phyloP scores from a whole-genome alignment of 2,888 invertebrate genomes.

The Charanyca ferruginea region DNA sequence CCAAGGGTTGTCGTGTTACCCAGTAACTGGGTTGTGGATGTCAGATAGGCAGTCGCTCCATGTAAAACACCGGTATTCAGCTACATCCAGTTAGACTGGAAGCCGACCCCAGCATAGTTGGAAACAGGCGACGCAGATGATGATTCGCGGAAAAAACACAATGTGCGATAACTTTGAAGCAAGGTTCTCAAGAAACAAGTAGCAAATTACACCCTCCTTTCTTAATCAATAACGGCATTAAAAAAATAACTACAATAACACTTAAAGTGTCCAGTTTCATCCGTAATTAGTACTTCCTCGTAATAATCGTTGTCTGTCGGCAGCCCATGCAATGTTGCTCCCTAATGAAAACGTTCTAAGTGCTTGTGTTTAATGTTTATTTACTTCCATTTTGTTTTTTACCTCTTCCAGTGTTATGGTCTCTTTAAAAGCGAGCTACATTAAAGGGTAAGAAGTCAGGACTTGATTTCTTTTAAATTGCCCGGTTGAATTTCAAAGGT shows the following conservation, averaged over 20 bases:
- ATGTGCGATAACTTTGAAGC: background rate
- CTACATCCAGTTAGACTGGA: too few relatives aligned
- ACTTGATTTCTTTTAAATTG: constrained; percentile 77
- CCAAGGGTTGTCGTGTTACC: too few relatives aligned
- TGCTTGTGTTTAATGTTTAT: constrained; percentile 87
- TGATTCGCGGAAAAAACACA: too few relatives aligned
- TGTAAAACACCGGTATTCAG: too few relatives aligned
- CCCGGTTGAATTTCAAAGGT: constrained; percentile 64
- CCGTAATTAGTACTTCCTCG: constrained; percentile 87
- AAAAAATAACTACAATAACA: constrained; percentile 37
- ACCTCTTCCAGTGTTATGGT: constrained; percentile 74
- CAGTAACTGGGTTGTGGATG: too few relatives aligned
- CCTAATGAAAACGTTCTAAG: constrained; percentile 89
- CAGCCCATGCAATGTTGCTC: constrained; percentile 85
- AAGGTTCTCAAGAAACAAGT: background rate
- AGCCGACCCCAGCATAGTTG: too few relatives aligned
- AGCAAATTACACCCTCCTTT: background rate
- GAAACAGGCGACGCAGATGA: too few relatives aligned
- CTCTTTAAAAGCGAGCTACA: constrained; percentile 73
- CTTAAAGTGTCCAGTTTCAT: constrained; percentile 50
- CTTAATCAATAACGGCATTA: constrained; percentile 11
- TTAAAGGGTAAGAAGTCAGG: constrained; percentile 71
- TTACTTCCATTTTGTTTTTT: constrained; percentile 86
- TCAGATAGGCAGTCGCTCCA: too few relatives aligned
- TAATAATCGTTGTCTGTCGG: constrained; percentile 84